These are phyloP conservation scores for Troides helena DNA, from an alignment of 2,888 invertebrate genomes.

Conservation along the genomic window DNA sequence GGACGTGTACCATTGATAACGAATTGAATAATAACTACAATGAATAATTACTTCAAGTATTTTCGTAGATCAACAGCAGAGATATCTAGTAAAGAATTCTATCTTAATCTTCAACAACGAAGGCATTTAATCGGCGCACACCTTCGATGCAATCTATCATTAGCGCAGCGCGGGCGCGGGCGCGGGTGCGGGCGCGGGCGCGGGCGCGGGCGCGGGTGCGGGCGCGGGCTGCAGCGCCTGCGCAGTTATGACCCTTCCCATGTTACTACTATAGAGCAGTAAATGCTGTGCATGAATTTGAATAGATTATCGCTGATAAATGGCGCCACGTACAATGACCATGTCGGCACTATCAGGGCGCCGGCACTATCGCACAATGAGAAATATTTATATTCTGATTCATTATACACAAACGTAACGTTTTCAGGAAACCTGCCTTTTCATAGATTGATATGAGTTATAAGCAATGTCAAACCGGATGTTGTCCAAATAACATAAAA, in stretches of 20 bases:
- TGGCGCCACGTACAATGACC: slow-evolving; percentile 11
- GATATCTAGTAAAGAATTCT: not conserved
- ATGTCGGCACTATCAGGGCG: slow-evolving; percentile 28
- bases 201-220: not conserved
- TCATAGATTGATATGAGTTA: no score
- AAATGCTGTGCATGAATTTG: not conserved
- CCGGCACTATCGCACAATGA: slow-evolving; percentile 32
- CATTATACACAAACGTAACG: slow-evolving; percentile 26
- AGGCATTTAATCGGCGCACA: slow-evolving; percentile 21
- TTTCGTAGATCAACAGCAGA: not conserved
- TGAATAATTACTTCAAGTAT: no score
- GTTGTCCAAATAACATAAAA: no score
- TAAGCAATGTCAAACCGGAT: no score
- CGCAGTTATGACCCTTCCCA: not conserved
- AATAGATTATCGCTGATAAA: slow-evolving; percentile 15
- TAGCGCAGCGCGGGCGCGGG: not conserved
- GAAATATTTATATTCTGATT: slow-evolving; percentile 41
- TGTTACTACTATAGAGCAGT: slow-evolving; percentile 1
- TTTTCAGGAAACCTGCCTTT: not conserved
- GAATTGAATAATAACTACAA: no score
- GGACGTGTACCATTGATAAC: no score
- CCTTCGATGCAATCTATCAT: slow-evolving; percentile 9
- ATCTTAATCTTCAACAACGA: slow-evolving; percentile 9
- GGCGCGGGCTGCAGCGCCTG: not conserved
- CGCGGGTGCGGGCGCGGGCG: not conserved